Conservation (phyloP, 1,140 invertebrate species). For the Theocolax elegans region DNA sequence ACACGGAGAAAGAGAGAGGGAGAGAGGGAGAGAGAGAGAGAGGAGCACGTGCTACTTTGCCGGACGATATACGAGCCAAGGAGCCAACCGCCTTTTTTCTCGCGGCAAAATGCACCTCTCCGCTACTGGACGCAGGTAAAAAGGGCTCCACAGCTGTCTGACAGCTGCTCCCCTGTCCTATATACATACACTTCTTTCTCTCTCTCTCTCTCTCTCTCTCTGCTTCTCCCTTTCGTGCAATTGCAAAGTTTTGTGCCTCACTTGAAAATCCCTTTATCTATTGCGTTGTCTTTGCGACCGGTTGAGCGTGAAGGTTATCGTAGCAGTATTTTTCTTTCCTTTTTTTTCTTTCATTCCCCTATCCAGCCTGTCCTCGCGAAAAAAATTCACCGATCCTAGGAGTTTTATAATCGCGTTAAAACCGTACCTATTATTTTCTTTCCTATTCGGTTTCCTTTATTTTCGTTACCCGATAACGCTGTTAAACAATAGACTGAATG, state of each 20-base stretch:
- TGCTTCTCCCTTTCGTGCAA: not conserved
- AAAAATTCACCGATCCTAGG: not conserved
- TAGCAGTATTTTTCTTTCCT: not conserved
- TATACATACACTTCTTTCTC: constrained; percentile 56
- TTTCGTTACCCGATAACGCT: not conserved
- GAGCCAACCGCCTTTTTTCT: constrained; percentile 24
- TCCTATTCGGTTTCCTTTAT: too few relatives aligned
- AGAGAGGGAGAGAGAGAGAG: not conserved
- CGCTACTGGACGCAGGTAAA: constrained; percentile 62
- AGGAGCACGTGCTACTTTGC: constrained; percentile 28
- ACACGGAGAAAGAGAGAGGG: not conserved
- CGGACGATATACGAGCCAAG: constrained; percentile 7
- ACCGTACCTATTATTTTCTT: too few relatives aligned
- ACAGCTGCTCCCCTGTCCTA: constrained; percentile 68
- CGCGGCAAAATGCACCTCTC: constrained; percentile 36
- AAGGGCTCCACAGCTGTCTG: constrained; percentile 67
- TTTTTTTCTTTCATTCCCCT: not conserved
- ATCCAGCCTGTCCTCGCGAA: not conserved
- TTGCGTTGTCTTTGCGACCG: constrained; percentile 36
- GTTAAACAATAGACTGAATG: constrained; percentile 45
- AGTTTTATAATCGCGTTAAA: too few relatives aligned
- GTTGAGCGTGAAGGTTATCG: constrained; percentile 53
- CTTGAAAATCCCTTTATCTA: constrained; percentile 61
- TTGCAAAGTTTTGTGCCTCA: constrained; percentile 7
- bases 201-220: constrained; percentile 22